Base-by-base conservation (phyloP, 2,888 invertebrate species). In the Euzophera pinguis region DNA sequence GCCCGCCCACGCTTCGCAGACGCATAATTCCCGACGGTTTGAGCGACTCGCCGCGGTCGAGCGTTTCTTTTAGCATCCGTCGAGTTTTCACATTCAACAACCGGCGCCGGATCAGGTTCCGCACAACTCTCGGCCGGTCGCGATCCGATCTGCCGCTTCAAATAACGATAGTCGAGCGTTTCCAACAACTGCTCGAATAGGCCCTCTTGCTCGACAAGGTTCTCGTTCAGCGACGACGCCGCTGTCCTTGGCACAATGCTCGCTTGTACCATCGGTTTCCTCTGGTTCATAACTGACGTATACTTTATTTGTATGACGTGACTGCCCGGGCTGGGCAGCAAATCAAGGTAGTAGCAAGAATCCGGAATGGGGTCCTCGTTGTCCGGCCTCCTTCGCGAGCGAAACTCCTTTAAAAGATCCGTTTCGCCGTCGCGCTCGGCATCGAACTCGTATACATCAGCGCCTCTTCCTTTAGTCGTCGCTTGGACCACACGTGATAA, bases 161-260 rank as follows among this genome's bases (percentile, higher is more conserved):
- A 27, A 2, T 10, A 1, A 1, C 5, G 4, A 9, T n/a, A n/a
- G 22, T 43, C 29, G 12, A 43, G 29, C 12, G 29, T 17, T n/a
- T 49, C 41, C 0, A 55, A 12, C 13, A 56, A 12, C 32, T 52
- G 41, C 8, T 53, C 53, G 1, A 56, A 16, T 1, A 53, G 7
- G 10, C 43, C 38, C 34, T 56, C 51, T 14, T 56, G 49, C 16
- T 56, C 56, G 12, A 52, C 45, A 3, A 56, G 29, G 0, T 43
- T 45, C 6, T 56, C 53, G 9, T 52, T 52, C 2, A 38, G 13
- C 1, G 48, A 32, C 6, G 37, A 17, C 0, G 47, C 43, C 5
- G 39, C 13, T 0, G 48, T 32, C 27, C 45, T 56, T 0, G 27
- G 39, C 5, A 56, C 42, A 0, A 55, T 32, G 1, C 50, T 17